Evolutionary conservation across 2,113 vertebrate genomes (phyloP).

Genomic region (Rhinolophus ferrumequinum): DNA sequence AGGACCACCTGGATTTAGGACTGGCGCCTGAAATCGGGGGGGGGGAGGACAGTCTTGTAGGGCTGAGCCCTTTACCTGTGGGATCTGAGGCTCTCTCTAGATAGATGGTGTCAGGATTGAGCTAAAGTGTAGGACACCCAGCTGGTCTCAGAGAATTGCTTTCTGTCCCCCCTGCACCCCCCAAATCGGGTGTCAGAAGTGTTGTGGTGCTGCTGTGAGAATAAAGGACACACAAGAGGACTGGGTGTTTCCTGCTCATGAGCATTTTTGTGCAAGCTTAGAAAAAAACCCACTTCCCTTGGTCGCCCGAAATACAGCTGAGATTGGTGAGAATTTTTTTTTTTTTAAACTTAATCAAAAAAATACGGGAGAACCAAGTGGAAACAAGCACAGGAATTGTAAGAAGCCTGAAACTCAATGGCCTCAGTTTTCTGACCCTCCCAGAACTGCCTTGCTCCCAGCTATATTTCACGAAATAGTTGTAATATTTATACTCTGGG

Average conservation of each 20-base stretch:
- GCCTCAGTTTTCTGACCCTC: neutral
- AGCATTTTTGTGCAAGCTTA: neutral
- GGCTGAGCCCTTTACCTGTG: neutral
- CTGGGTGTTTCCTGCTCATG: neutral
- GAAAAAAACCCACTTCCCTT: neutral
- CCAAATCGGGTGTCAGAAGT: neutral
- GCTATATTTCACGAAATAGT: accelerated
- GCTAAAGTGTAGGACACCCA: neutral
- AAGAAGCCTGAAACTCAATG: neutral
- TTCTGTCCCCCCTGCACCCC: neutral
- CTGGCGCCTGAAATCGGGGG: neutral
- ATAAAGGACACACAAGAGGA: neutral
- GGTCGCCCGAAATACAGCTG: neutral
- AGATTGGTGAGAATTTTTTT: neutral
- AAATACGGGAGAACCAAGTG: neutral
- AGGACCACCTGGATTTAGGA: neutral
- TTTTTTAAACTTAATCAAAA: neutral
- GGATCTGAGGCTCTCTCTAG: too few relatives aligned
- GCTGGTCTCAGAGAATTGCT: neutral
- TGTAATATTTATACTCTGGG: neutral
- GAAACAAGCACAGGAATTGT: neutral
- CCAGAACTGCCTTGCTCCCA: neutral
- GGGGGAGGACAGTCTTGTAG: neutral
- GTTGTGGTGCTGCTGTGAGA: neutral
- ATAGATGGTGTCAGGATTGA: neutral